Base-by-base conservation (phyloP, 2,113 vertebrate species). In the Calypte anna region DNA sequence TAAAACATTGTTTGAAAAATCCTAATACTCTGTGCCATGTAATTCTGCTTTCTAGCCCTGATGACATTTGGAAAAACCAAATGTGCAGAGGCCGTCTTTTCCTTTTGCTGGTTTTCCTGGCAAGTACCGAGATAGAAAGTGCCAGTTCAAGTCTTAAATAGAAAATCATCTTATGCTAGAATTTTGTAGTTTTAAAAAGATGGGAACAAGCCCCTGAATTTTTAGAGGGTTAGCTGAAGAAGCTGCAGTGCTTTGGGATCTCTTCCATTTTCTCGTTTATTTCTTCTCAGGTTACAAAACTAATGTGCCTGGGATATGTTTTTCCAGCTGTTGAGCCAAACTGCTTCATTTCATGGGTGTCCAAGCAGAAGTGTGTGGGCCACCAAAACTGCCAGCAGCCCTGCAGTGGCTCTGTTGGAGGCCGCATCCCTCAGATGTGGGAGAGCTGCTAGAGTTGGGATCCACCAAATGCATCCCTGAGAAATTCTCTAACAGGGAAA, bases 261-360 rank as follows among this genome's bases (percentile, higher is more conserved):
- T 46, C 4, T 36, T 83, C 28, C 1, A 1, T 38, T 80, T 8
- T 51, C 21, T 28, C 6, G 21, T 31, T 66, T 54, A 21, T n/a
- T 74, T 44, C 33, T 8, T 57, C 40, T 83, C 24, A 13, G 3
- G 30, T 14, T 59, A 59, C 13, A 74, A 51, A 70, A 43, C 1
- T 6, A 21, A 1, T 74, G 6, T 68, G 14, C 16, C 62, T 0
- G 1, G 43, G 25, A 24, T 31, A 1, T 20, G 25, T 21, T 78
- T 48, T 20, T 67, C 40, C 31, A 82, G 28, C 14, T 74, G 11
- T 58, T 75, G 50, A 75, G 30, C 17, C 55, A 58, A 82, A 70
- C 28, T 16, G 24, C 24, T 86, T 63, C 6, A 30, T 58, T 86
- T 73, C 40, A 14, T 28, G 51, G 44, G 3, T 59, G 6, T 38